Percentiles rank a stretch among this genome's conserved stretches.
Evolutionary conservation across 2,888 invertebrate genomes (phyloP).

Genomic region (Encarsia formosa): DNA sequence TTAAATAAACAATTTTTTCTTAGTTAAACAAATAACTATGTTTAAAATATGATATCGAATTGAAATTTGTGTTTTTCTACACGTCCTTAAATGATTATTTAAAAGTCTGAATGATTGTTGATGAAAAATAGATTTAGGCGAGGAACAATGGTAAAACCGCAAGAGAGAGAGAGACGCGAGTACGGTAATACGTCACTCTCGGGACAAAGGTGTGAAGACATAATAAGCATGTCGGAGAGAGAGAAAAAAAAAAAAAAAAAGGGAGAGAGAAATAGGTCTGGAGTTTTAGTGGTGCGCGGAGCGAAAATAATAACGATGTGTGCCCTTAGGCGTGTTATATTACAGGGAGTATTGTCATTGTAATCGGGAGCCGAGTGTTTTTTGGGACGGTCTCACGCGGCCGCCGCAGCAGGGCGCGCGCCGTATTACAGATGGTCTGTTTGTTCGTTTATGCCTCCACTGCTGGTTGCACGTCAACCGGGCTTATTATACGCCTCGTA

Average conservation of each 20-base stretch:
- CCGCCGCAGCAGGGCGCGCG: too few species aligned
- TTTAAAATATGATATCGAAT: too few species aligned
- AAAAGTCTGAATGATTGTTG: too few species aligned
- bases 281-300: slow-evolving; percentile 26
- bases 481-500: slow-evolving; percentile 52
- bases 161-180: too few species aligned
- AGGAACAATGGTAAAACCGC: too few species aligned
- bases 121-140: too few species aligned
- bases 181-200: neutral
- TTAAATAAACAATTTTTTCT: too few species aligned
- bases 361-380: slow-evolving; percentile 50
- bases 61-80: too few species aligned
- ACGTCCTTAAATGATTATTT: too few species aligned
- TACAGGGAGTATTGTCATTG: slow-evolving; percentile 52
- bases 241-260: slow-evolving; percentile 12
- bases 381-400: slow-evolving; percentile 48
- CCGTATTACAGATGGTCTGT: slow-evolving; percentile 53
- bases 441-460: slow-evolving; percentile 34
- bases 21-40: too few species aligned
- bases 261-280: slow-evolving; percentile 11
- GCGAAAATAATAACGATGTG: slow-evolving; percentile 27
- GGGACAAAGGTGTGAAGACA: slow-evolving; percentile 14
- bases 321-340: slow-evolving; percentile 50
- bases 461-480: slow-evolving; percentile 39
- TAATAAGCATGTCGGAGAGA: slow-evolving; percentile 18